A percentile compares a stretch with the other conserved stretches of the same genome.
Conservation (phyloP, 2,888 invertebrate species). For the Clistopyga incitator region DNA sequence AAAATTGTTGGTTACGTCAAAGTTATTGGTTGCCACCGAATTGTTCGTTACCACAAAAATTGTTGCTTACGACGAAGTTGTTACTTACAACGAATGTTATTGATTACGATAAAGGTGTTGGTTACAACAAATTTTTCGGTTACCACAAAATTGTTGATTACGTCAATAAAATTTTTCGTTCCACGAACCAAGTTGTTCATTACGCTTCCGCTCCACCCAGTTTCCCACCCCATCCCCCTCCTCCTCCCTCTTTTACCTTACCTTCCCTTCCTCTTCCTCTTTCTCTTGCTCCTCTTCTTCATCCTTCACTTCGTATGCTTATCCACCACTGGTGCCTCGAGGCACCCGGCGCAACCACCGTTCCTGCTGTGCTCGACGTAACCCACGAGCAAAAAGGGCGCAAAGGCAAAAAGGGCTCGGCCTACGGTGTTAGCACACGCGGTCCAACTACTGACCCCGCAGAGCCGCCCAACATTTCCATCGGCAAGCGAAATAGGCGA, state of each 20-base stretch:
- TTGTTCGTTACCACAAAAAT: no score
- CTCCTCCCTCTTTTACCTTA: slow-evolving; percentile 27
- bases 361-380: slow-evolving; percentile 37
- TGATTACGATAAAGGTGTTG: no score
- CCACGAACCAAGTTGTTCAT: no score
- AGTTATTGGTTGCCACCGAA: no score
- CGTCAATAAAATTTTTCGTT: no score
- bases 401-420: slow-evolving; percentile 43
- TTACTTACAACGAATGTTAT: no score
- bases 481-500: slow-evolving; percentile 32
- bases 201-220: slow-evolving; percentile 50
- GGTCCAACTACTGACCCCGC: slow-evolving; percentile 51
- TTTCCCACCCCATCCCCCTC: slow-evolving; percentile 51
- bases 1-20: no score
- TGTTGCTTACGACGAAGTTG: no score
- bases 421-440: slow-evolving; percentile 25
- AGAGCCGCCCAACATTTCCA: slow-evolving; percentile 3
- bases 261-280: slow-evolving; percentile 40
- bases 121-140: no score
- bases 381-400: slow-evolving; percentile 17
- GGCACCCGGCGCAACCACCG: slow-evolving; percentile 56
- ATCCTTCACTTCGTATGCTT: slow-evolving; percentile 41
- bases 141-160: no score
- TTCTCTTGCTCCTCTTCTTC: slow-evolving; percentile 36
- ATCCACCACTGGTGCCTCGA: slow-evolving; percentile 44